Conservation (phyloP, 1,140 invertebrate genomes). For the Pseudobourletiella spinata region DNA sequence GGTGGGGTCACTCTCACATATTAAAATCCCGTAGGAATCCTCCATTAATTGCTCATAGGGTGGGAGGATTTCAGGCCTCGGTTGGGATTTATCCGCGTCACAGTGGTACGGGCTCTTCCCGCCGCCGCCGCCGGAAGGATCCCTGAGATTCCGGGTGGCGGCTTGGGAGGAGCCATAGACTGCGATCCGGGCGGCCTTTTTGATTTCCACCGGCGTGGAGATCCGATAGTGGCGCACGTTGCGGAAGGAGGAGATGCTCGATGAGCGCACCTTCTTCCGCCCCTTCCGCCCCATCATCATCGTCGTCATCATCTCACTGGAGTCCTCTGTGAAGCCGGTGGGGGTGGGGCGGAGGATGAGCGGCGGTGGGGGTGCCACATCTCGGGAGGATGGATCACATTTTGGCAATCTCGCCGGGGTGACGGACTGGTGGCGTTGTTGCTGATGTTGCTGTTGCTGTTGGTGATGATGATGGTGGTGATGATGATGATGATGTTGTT, state of each 20-base stretch:
- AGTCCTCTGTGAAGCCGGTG: not conserved
- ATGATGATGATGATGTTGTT: no score
- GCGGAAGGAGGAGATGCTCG: conserved; percentile 16
- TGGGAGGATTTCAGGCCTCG: not conserved
- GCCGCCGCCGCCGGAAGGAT: conserved; percentile 3
- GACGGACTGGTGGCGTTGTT: not conserved
- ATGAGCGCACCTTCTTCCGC: conserved; percentile 5
- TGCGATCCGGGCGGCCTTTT: conserved; percentile 30
- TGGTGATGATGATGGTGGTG: no score
- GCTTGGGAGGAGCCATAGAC: conserved; percentile 23
- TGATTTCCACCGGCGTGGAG: conserved; percentile 34
- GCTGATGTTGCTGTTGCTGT: no score
- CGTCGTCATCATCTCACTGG: not conserved
- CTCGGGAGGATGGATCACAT: conserved; percentile 6
- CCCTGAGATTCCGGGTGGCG: conserved; percentile 14
- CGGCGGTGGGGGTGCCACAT: not conserved
- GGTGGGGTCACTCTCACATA: conserved; percentile 33
- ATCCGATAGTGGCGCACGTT: conserved; percentile 19
- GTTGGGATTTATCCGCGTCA: not conserved
- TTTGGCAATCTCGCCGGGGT: conserved; percentile 4
- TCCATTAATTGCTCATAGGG: conserved; percentile 34
- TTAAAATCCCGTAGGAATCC: conserved; percentile 36
- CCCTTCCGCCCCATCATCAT: not conserved
- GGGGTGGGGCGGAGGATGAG: not conserved
- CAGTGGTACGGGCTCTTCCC: not conserved